These are phyloP conservation scores for Melanotaenia pygmaea DNA, from an alignment of 2,797 vertebrate species.

Conservation along the genomic window DNA sequence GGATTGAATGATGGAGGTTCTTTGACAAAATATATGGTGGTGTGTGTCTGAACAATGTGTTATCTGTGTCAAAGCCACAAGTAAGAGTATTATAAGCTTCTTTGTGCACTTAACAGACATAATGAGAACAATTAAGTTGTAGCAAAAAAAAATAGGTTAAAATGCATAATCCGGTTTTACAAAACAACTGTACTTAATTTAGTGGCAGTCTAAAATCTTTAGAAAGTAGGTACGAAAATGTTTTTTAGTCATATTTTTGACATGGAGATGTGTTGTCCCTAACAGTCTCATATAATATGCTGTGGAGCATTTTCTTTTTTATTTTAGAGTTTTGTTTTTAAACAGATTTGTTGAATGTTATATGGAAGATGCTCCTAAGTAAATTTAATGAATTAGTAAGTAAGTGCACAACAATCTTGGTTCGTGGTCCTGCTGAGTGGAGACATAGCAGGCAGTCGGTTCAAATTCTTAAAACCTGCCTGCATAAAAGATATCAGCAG, in stretches of 20 bases:
- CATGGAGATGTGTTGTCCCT: not conserved
- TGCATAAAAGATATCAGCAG: constrained; percentile 54
- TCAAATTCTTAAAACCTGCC: constrained; percentile 61
- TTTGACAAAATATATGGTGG: constrained; percentile 39
- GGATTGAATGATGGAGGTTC: constrained; percentile 40
- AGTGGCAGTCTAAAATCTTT: not conserved
- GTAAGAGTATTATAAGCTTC: not conserved
- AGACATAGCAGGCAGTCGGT: constrained; percentile 64
- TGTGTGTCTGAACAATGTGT: constrained; percentile 43
- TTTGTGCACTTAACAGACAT: not conserved
- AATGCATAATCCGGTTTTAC: not conserved
- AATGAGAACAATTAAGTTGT: not conserved
- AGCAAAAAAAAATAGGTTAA: not conserved
- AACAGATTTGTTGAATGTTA: constrained; percentile 27
- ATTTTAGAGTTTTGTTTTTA: not conserved
- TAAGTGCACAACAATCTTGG: constrained; percentile 28
- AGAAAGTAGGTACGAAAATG: not conserved
- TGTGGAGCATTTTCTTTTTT: not conserved
- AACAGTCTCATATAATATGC: not conserved
- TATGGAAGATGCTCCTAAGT: constrained; percentile 27
- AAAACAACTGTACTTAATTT: not conserved
- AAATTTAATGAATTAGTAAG: constrained; percentile 31
- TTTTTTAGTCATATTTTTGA: not conserved
- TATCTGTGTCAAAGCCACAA: constrained; percentile 21
- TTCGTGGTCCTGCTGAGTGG: constrained; percentile 61